Evolutionary conservation across 2,797 vertebrate species (phyloP), one percentile per base, ranked within the genome.

Genomic region (Gallinago nigripennis): DNA sequence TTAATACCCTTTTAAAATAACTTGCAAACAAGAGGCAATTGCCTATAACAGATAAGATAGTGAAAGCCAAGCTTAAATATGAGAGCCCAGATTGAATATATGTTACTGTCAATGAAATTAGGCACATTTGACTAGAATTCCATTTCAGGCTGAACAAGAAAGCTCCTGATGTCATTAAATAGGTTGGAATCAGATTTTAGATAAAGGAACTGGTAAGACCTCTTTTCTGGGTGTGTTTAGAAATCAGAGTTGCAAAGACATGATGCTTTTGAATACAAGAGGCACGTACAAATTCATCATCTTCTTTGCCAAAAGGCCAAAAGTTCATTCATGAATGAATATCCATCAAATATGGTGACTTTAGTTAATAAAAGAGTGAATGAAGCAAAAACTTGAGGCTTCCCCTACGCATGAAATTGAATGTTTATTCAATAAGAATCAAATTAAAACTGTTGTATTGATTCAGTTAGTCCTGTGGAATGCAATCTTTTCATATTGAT

Each of bases 391-490:
- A 68, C 15, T 37, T 82, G 60, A 82, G 53, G n/a, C 20, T 91
- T 90, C 28, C 5, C n/a, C 15, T 85, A 50, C 24, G 21, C 27
- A n/a, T 78, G 41, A 79, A 90, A 70, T 75, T 25, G 35, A 88
- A 65, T 58, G n/a, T 45, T 79, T 90, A 78, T 71, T 92, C 64
- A 43, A 46, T 79, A 71, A 85, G 61, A 87, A 88, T 90, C 23
- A 79, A 88, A 82, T 90, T 72, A 64, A 76, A 94, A 63, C 46
- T 64, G n/a, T 53, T 54, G 23, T 60, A 96, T 96, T 28, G 75
- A 93, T 92, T 90, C 35, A 60, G 45, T 82, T 75, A 81, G 35
- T 53, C 31, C 16, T 65, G 56, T 39, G 72, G 66, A 35, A 68
- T 41, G 33, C 57, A 66, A 65, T 71, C 23, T 45, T 35, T 69